phyloP scores from a whole-genome alignment of 2,888 invertebrate genomes.

The Xylota sylvarum region DNA sequence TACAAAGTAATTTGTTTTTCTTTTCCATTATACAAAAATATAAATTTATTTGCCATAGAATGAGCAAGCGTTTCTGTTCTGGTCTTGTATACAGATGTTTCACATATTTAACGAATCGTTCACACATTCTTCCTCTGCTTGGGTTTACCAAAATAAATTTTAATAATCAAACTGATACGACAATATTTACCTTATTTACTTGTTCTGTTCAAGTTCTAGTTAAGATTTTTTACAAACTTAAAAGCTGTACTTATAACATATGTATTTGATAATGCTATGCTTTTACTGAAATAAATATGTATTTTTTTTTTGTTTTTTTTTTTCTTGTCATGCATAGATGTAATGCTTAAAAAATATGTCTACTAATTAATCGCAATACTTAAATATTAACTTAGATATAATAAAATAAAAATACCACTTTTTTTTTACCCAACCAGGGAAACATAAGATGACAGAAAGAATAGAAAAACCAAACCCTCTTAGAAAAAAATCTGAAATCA shows the following conservation, averaged over 20 bases:
- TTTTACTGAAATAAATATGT: slow-evolving; percentile 50
- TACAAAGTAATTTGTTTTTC: slow-evolving; percentile 1
- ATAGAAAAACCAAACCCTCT: slow-evolving; percentile 20
- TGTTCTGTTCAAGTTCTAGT: slow-evolving; percentile 12
- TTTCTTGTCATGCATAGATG: slow-evolving; percentile 14
- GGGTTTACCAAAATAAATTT: slow-evolving; percentile 26
- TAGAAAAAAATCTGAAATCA: slow-evolving; percentile 9
- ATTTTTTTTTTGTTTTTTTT: slow-evolving; percentile 1
- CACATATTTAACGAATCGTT: not conserved
- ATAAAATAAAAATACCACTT: slow-evolving; percentile 50
- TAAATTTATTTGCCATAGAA: slow-evolving; percentile 6
- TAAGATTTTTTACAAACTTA: slow-evolving; percentile 35
- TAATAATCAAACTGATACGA: slow-evolving; percentile 22
- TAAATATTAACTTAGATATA: slow-evolving; percentile 45
- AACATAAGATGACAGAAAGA: slow-evolving; percentile 25
- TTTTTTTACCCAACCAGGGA: slow-evolving; percentile 36
- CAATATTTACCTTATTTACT: slow-evolving; percentile 9
- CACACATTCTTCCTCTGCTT: slow-evolving; percentile 6
- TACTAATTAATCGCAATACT: slow-evolving; percentile 66
- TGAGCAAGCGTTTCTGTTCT: not conserved
- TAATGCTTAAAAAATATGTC: slow-evolving; percentile 51
- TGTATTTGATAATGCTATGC: slow-evolving; percentile 33
- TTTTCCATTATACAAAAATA: not conserved
- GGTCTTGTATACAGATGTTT: not conserved
- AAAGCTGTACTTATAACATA: slow-evolving; percentile 29